Evolutionary conservation across 1,140 invertebrate species (phyloP).

Genomic region (Hylaeus anthracinus): DNA sequence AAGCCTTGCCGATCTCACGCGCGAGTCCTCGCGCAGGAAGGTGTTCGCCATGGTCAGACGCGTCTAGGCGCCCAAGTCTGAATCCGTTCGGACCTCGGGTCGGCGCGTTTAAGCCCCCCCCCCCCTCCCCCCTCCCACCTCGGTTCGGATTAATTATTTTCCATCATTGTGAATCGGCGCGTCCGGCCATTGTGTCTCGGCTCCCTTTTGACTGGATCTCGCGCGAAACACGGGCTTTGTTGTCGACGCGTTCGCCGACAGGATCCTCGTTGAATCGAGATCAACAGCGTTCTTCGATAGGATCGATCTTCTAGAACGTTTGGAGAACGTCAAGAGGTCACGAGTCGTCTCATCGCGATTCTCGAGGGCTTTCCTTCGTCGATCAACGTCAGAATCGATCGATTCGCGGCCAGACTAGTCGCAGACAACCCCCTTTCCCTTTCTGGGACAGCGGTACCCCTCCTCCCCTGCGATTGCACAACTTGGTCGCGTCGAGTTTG

Average conservation of each 20-base stretch:
- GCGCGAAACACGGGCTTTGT: slow-evolving; percentile 44
- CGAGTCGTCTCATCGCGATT: neutral
- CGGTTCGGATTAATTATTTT: slow-evolving; percentile 73
- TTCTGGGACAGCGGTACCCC: slow-evolving; percentile 44
- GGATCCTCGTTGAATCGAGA: slow-evolving; percentile 29
- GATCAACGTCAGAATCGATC: slow-evolving; percentile 63
- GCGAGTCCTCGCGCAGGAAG: neutral
- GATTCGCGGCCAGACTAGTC: slow-evolving; percentile 76
- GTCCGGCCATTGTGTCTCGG: slow-evolving; percentile 65
- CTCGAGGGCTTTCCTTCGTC: too few species aligned
- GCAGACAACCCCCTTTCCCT: slow-evolving; percentile 74
- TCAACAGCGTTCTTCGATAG: slow-evolving; percentile 24
- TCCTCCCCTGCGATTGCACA: slow-evolving; percentile 29
- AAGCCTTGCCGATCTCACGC: too few species aligned
- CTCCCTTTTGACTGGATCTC: slow-evolving; percentile 48
- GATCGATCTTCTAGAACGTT: too few species aligned
- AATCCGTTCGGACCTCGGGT: slow-evolving; percentile 56
- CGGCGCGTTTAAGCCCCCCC: slow-evolving; percentile 70
- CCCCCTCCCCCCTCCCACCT: neutral
- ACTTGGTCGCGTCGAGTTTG: slow-evolving; percentile 27
- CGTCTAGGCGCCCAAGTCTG: neutral
- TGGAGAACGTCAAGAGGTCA: too few species aligned
- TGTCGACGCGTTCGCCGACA: slow-evolving; percentile 39
- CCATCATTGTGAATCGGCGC: slow-evolving; percentile 67
- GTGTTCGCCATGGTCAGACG: slow-evolving; percentile 48